Base-by-base conservation (phyloP, 2,113 vertebrate species). In the Podiceps cristatus region DNA sequence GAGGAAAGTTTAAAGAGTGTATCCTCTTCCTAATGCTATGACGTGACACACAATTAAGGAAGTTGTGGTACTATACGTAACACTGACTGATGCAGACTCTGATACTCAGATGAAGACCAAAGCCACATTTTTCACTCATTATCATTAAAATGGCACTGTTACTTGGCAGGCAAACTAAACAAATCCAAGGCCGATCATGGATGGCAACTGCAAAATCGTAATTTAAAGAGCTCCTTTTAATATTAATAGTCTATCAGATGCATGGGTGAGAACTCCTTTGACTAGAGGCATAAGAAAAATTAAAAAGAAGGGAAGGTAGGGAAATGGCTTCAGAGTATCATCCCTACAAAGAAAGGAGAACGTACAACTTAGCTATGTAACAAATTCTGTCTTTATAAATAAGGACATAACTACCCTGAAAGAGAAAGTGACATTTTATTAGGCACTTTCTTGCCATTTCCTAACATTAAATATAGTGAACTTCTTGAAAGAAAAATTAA, bases 171-270 rank as follows among this genome's bases (percentile, higher is more conserved):
- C 9, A 85, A 87, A 53, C 37, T 49, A 86, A 91, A 72, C 52
- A 91, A 92, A 96, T 62, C n/a, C 85, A 78, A 74, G 44, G 64
- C 69, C 50, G 84, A 87, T 81, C 42, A 89, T 6, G 12, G 56
- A 62, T 45, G n/a, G 67, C n/a, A 93, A 63, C 24, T 53, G 33
- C 58, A 91, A 91, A 86, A 60, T 55, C 11, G 1, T 42, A 80
- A 83, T 55, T 79, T 84, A 53, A 69, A 95, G 60, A 81, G 27
- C 9, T 85, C 10, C 13, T 90, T 90, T 79, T 63, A 79, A 78
- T 37, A 63, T 66, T 72, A 56, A 49, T 23, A 91, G 23, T 50
- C 27, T 53, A 13, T 50, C 20, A 93, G 29, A 73, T 31, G 25
- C 0, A 0, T 27, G 9, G 15, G 28, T 45, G 8, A 92, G 53